These are phyloP conservation scores for Distichodus sexfasciatus DNA, from an alignment of 2,797 vertebrate genomes.

Conservation along the genomic window DNA sequence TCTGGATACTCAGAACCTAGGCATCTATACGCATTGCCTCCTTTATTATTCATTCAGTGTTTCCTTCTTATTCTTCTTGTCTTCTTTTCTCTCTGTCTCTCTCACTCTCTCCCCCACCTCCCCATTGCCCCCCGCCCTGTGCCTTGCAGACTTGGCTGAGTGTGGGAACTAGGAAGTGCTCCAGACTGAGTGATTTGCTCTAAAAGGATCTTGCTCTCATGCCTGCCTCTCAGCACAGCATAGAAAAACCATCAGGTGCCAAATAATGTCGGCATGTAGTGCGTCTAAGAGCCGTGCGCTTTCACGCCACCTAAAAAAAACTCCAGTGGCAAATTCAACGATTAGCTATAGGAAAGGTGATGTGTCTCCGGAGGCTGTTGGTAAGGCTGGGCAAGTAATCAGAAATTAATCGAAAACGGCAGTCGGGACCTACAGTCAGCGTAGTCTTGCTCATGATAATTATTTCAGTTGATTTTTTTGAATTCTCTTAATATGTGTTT, in stretches of 20 bases:
- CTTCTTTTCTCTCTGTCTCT: background rate
- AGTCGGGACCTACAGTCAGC: no score
- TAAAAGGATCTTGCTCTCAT: conserved; percentile 44
- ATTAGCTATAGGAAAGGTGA: conserved; percentile 6
- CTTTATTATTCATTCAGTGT: background rate
- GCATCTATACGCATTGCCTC: background rate
- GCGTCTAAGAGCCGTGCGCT: conserved; percentile 18
- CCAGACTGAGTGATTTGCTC: conserved; percentile 38
- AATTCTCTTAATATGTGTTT: no score
- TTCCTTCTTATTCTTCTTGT: background rate
- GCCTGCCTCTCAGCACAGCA: background rate
- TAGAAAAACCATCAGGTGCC: conserved; percentile 40
- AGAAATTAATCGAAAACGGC: no score
- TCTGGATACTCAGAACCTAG: no score
- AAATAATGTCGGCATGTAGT: conserved; percentile 28
- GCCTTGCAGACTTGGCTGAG: conserved; percentile 13
- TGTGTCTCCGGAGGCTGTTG: background rate
- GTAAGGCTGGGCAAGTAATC: conserved; percentile 18
- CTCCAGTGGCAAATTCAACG: conserved; percentile 11
- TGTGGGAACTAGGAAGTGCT: conserved; percentile 35
- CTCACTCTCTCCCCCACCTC: conserved; percentile 2
- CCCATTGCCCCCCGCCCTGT: background rate
- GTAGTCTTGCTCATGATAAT: no score
- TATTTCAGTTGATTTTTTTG: no score
- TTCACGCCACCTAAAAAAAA: conserved; percentile 25